Evolutionary conservation across 2,113 vertebrate species (phyloP).

Genomic region (Bombycilla garrulus): DNA sequence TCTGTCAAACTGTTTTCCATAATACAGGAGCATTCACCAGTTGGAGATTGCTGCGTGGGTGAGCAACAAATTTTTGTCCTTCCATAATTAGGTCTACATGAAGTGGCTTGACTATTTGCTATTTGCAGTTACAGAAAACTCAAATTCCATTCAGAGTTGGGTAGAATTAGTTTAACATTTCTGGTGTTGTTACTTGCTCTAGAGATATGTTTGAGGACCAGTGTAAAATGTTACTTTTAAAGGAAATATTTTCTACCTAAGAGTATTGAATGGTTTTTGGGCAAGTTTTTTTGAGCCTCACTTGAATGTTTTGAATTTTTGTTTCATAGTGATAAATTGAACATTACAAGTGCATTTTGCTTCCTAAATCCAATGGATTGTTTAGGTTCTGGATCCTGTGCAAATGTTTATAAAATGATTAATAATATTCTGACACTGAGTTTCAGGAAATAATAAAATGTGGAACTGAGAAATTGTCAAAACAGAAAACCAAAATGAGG

Average conservation of each 20-base stretch:
- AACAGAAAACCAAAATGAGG: not conserved
- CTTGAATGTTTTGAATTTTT: not conserved
- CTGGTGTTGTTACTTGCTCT: not conserved
- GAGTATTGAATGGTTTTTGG: not conserved
- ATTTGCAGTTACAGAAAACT: not conserved
- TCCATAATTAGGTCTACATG: not conserved
- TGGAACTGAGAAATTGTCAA: not conserved
- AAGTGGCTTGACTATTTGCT: not conserved
- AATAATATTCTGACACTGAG: not conserved
- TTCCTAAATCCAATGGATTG: not conserved
- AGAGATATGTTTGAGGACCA: not conserved
- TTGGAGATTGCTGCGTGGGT: not conserved
- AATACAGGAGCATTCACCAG: not conserved
- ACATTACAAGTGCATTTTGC: not conserved
- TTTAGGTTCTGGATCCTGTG: not conserved
- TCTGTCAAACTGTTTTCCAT: not conserved
- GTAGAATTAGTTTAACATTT: not conserved
- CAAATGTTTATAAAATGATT: not conserved
- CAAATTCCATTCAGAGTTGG: not conserved
- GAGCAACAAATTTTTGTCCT: not conserved
- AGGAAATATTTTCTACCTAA: not conserved
- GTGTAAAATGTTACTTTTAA: not conserved
- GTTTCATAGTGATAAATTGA: not conserved
- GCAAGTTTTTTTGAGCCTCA: not conserved
- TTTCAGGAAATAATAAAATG: not conserved